A percentile compares a stretch with the other conserved stretches of the same genome.
Evolutionary conservation across 2,888 invertebrate species (phyloP).

Genomic region (Micoletzkya japonica): DNA sequence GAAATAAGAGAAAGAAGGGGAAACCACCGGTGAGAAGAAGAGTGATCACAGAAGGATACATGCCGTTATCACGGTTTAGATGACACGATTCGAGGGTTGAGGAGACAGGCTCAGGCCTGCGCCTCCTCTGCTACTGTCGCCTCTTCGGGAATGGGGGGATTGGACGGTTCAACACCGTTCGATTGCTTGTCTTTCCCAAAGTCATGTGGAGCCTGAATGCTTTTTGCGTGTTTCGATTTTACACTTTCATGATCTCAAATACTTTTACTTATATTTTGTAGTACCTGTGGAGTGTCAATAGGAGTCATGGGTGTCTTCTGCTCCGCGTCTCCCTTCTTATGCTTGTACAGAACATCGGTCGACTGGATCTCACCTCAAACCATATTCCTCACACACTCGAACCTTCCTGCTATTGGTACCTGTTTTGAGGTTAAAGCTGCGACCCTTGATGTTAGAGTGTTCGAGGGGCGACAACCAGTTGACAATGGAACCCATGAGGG

Average conservation of each 20-base stretch:
- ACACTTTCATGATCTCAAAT: background rate
- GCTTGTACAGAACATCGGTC: constrained; percentile 52
- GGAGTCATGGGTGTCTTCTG: constrained; percentile 36
- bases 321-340: constrained; percentile 37
- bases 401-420: constrained; percentile 57
- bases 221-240: background rate
- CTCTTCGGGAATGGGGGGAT: too few relatives aligned
- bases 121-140: too few relatives aligned
- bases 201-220: constrained; percentile 5
- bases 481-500: constrained; percentile 87
- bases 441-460: constrained; percentile 75
- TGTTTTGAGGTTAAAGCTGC: constrained; percentile 77
- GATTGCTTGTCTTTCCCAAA: constrained; percentile 20
- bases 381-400: background rate
- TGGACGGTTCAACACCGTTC: constrained; percentile 8
- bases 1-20: too few relatives aligned
- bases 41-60: too few relatives aligned
- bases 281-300: constrained; percentile 45
- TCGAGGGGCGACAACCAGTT: constrained; percentile 95
- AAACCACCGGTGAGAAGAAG: too few relatives aligned
- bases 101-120: too few relatives aligned
- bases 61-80: too few relatives aligned
- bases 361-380: constrained; percentile 50
- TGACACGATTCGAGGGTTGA: too few relatives aligned
- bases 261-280: background rate